Conservation (phyloP, 2,888 invertebrate genomes). For the Drosophila fulvimacula region DNA sequence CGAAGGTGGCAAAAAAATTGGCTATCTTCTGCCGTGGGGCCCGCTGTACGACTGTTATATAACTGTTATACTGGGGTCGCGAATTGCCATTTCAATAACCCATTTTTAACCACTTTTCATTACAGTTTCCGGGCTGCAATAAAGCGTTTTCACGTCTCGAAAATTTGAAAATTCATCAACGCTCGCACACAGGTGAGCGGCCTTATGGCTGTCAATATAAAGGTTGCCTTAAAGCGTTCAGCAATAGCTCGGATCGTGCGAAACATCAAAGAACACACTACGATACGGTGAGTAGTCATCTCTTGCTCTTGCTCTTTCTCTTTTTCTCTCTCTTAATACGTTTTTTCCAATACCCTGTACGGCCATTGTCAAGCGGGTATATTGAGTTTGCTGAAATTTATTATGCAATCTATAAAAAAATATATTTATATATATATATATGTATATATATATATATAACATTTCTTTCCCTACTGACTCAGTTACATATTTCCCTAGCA, state of each 20-base stretch:
- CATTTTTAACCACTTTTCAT: conserved; percentile 66
- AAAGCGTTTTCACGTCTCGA: conserved; percentile 98
- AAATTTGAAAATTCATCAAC: conserved; percentile 98
- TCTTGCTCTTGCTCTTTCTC: not conserved
- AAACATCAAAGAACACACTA: conserved; percentile 99
- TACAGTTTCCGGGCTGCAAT: conserved; percentile 95
- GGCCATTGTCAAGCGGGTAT: not conserved
- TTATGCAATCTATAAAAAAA: not conserved
- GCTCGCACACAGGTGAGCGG: conserved; percentile 97
- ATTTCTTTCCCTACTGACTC: not conserved
- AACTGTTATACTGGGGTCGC: conserved; percentile 6
- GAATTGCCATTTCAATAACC: conserved; percentile 49
- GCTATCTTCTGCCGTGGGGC: not conserved
- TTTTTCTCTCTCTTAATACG: not conserved
- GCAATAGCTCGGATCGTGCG: conserved; percentile 98
- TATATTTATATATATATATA: not conserved
- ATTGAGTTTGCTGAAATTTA: not conserved
- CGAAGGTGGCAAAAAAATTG: not conserved
- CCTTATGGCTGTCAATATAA: conserved; percentile 97
- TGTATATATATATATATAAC: not conserved
- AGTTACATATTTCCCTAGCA: not conserved
- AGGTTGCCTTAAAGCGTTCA: conserved; percentile 97
- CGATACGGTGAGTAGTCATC: conserved; percentile 92
- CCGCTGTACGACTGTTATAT: not conserved
- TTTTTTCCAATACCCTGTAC: conserved; percentile 2